Percentiles rank a stretch among this genome's conserved stretches.
Conservation (phyloP, 2,797 vertebrate genomes). For the Manis javanica region DNA sequence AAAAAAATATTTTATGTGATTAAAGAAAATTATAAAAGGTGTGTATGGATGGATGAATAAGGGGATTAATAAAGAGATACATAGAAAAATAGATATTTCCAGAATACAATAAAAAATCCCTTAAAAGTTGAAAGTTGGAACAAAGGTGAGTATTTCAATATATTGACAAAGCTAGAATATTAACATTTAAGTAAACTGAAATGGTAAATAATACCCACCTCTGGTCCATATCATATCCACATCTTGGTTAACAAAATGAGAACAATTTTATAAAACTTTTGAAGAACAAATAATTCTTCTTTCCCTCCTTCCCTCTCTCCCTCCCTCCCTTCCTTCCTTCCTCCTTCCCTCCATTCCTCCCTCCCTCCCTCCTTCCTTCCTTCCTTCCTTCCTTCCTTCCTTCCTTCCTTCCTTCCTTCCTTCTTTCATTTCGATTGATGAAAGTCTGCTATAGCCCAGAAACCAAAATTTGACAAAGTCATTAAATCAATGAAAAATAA, state of each 20-base stretch:
- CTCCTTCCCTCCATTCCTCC: too few species aligned
- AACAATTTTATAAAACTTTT: not conserved
- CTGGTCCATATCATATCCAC: not conserved
- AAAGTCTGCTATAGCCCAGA: not conserved
- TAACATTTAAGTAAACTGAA: not conserved
- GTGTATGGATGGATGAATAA: not conserved
- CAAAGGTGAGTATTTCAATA: not conserved
- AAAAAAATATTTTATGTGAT: not conserved
- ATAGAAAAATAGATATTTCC: not conserved
- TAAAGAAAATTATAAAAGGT: not conserved
- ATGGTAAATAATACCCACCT: not conserved
- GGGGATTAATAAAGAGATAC: not conserved
- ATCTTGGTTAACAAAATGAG: not conserved
- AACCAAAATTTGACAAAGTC: not conserved
- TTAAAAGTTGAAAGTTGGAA: not conserved
- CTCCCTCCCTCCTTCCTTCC: too few species aligned
- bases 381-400: too few species aligned
- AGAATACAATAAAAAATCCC: not conserved
- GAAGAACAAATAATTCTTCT: not conserved
- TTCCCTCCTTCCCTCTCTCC: too few species aligned
- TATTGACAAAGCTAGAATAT: not conserved
- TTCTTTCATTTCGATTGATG: not conserved
- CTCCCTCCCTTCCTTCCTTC: too few species aligned
- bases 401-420: too few species aligned
- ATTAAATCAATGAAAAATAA: conserved; percentile 8